Percentiles rank a stretch among this genome's conserved stretches.
Conservation (phyloP, 2,888 invertebrate species). For the Ormyrus nitidulus region DNA sequence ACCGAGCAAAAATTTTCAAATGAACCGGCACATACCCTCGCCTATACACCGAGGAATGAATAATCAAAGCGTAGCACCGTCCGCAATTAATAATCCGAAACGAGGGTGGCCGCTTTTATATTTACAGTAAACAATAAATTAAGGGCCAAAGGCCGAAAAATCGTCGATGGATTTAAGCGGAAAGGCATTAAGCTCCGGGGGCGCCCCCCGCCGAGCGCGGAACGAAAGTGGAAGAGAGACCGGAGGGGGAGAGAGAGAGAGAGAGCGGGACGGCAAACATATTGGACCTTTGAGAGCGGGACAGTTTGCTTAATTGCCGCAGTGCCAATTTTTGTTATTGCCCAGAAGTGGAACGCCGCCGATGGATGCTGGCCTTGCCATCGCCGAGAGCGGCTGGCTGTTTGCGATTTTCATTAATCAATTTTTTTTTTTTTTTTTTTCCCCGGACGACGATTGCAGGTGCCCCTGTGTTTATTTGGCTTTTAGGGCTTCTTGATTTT, state of each 20-base stretch:
- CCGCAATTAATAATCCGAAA: constrained; percentile 31
- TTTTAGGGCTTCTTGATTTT: no score
- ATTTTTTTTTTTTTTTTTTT: constrained; percentile 4
- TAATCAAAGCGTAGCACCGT: constrained; percentile 1
- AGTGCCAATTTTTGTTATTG: constrained; percentile 57
- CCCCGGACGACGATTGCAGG: no score
- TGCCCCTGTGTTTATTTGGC: no score
- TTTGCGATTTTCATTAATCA: constrained; percentile 39
- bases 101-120: constrained; percentile 1
- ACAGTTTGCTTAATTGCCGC: constrained; percentile 71
- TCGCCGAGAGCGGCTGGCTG: neutral
- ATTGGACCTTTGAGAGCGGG: constrained; percentile 71
- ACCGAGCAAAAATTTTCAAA: no score
- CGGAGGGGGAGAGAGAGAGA: neutral
- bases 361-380: no score
- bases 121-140: constrained; percentile 56
- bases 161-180: constrained; percentile 52
- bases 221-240: constrained; percentile 38
- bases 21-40: no score
- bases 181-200: constrained; percentile 53
- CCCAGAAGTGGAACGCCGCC: constrained; percentile 44
- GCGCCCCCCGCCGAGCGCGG: constrained; percentile 41
- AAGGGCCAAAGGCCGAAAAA: constrained; percentile 49
- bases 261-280: constrained; percentile 65
- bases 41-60: neutral